phyloP scores from a whole-genome alignment of 2,797 vertebrate genomes.

The Clarias fuscus region DNA sequence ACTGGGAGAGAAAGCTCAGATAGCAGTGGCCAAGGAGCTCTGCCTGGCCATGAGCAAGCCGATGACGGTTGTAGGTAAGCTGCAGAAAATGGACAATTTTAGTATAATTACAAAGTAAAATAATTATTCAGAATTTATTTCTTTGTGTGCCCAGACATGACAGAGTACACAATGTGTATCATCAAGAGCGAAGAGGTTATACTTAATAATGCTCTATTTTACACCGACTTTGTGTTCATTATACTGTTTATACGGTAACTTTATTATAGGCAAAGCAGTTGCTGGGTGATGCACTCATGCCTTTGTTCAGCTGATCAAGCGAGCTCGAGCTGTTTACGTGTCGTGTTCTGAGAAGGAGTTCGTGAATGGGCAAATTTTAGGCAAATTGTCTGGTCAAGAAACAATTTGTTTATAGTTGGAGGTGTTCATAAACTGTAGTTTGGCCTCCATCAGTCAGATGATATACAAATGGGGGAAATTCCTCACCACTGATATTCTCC shows the following conservation, averaged over 20 bases:
- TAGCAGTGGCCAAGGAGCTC: constrained; percentile 85
- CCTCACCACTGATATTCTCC: no score
- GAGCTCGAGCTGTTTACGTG: no score
- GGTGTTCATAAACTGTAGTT: background rate
- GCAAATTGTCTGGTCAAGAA: no score
- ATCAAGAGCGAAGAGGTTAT: background rate
- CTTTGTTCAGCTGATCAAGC: no score
- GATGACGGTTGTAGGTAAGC: constrained; percentile 84
- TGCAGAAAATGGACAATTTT: background rate
- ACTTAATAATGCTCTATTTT: background rate
- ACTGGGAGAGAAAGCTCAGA: constrained; percentile 91
- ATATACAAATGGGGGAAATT: no score
- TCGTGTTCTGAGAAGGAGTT: no score
- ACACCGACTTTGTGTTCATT: background rate
- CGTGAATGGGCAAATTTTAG: no score
- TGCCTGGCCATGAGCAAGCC: constrained; percentile 80
- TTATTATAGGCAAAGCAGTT: no score
- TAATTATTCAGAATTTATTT: background rate
- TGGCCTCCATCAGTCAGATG: background rate
- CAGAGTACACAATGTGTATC: background rate
- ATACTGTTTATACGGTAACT: no score
- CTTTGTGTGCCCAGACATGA: background rate
- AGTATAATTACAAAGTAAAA: background rate
- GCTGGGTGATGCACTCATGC: no score
- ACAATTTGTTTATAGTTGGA: no score